Evolutionary conservation across 2,888 invertebrate species (phyloP).

Genomic region (Nipponacmea schrenckii): DNA sequence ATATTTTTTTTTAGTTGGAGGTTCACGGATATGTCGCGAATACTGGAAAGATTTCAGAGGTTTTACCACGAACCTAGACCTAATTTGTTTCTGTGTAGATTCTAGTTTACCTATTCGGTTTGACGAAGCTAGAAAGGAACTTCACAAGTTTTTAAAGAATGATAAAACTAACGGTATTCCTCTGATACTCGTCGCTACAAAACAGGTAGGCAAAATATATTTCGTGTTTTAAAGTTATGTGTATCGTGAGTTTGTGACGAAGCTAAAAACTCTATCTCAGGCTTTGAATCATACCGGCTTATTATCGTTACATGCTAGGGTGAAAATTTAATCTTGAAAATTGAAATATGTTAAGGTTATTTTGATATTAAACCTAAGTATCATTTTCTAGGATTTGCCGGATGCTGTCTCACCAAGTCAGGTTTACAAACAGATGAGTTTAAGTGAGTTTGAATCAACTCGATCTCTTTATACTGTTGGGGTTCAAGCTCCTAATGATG

Average conservation of each 20-base stretch:
- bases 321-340: too few relatives aligned
- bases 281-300: too few relatives aligned
- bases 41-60: conserved; percentile 17
- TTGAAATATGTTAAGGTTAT: too few relatives aligned
- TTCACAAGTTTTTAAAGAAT: conserved; percentile 42
- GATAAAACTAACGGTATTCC: conserved; percentile 40
- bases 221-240: not conserved
- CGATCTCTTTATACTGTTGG: conserved; percentile 10
- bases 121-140: conserved; percentile 39
- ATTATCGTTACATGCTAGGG: too few relatives aligned
- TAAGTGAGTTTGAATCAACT: conserved; percentile 4
- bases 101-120: conserved; percentile 36
- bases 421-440: conserved; percentile 6
- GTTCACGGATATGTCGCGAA: conserved; percentile 11
- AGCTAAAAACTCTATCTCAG: too few relatives aligned
- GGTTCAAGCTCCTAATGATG: conserved; percentile 16
- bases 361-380: not conserved
- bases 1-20: conserved; percentile 15
- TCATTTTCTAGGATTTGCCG: conserved; percentile 8
- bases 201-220: conserved; percentile 41
- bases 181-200: conserved; percentile 48
- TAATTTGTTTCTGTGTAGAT: conserved; percentile 41
- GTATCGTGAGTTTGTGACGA: too few relatives aligned
- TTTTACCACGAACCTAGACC: conserved; percentile 14
- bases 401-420: conserved; percentile 7